phyloP scores from a whole-genome alignment of 2,797 vertebrate genomes.

The Pterois miles region DNA sequence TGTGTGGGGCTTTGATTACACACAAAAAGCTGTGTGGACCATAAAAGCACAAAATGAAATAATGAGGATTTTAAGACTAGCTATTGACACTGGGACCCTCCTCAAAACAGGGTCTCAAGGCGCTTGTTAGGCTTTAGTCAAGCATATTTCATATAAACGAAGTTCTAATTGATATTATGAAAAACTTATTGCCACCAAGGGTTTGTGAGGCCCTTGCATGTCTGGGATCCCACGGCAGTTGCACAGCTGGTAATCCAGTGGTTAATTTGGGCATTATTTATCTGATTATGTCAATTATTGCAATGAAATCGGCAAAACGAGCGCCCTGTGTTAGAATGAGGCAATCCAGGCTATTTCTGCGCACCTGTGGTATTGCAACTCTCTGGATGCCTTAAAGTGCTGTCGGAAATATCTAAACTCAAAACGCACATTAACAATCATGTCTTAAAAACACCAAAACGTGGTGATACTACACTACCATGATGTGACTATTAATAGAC shows the following conservation, averaged over 20 bases:
- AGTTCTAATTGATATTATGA: neutral
- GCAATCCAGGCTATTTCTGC: neutral
- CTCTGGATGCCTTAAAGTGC: slow-evolving; percentile 24
- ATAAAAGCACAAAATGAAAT: neutral
- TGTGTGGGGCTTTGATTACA: neutral
- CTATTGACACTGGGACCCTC: neutral
- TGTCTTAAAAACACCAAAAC: neutral
- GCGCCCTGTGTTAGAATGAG: neutral
- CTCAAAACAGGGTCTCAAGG: neutral
- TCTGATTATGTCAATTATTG: neutral
- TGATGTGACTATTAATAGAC: neutral
- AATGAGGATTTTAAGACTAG: neutral
- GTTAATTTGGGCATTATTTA: neutral
- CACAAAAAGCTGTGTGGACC: neutral
- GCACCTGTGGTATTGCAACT: slow-evolving; percentile 41
- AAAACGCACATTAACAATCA: neutral
- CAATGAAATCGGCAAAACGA: neutral
- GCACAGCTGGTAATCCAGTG: neutral
- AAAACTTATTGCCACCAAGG: neutral
- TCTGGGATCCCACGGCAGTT: neutral
- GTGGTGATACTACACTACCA: neutral
- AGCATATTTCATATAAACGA: neutral
- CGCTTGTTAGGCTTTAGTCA: neutral
- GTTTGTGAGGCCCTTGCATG: too few relatives aligned
- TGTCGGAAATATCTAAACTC: slow-evolving; percentile 4